These are phyloP conservation scores for Pinna nobilis DNA, from an alignment of 1,140 invertebrate genomes.

Conservation along the genomic window DNA sequence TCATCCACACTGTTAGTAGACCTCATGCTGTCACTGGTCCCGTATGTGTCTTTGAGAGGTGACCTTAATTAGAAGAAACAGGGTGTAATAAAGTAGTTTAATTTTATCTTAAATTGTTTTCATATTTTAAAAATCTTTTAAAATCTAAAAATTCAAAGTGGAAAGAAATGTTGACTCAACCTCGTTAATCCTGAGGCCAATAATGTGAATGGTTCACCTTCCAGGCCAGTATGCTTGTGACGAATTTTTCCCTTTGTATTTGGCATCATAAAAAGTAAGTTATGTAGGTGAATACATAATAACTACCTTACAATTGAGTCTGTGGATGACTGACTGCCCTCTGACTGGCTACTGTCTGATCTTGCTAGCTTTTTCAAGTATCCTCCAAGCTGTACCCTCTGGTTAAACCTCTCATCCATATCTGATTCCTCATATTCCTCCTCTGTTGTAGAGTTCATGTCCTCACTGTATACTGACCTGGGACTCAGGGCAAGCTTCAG, in stretches of 20 bases:
- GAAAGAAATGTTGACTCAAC: no score
- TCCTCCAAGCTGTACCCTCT: neutral
- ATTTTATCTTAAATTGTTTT: no score
- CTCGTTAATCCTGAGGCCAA: no score
- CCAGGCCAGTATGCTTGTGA: no score
- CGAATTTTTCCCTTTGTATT: no score
- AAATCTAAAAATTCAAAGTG: no score
- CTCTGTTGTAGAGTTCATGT: constrained; percentile 13
- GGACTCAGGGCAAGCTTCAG: neutral
- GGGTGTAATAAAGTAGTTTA: no score
- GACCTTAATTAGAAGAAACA: neutral
- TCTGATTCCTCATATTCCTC: constrained; percentile 6
- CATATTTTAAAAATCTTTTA: no score
- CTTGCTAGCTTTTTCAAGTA: neutral
- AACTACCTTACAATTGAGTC: constrained; percentile 29
- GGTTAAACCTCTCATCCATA: neutral
- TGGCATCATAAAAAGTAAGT: neutral
- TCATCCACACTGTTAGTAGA: constrained; percentile 4
- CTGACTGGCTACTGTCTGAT: constrained; percentile 26
- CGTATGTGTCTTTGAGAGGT: constrained; percentile 14
- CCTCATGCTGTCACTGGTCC: constrained; percentile 6
- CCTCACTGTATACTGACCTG: constrained; percentile 6
- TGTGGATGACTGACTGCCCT: constrained; percentile 32
- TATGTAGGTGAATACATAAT: no score
- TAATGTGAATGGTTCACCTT: no score